Percentiles rank a stretch among this genome's conserved stretches.
These are phyloP conservation scores for Protonibea diacanthus DNA, from an alignment of 2,797 vertebrate genomes.

Conservation along the genomic window DNA sequence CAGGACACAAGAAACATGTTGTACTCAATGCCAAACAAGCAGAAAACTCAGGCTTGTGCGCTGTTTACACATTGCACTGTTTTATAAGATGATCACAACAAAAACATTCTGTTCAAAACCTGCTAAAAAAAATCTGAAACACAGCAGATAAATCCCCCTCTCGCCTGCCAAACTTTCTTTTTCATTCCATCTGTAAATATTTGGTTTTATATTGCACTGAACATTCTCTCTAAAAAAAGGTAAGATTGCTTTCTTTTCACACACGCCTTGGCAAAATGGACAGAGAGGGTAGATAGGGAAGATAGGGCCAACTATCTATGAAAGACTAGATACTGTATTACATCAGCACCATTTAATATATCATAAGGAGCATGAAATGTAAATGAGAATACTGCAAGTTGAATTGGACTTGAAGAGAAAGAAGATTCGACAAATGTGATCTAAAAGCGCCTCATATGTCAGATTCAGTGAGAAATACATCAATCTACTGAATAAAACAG, in stretches of 20 bases:
- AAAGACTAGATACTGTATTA: slow-evolving; percentile 8
- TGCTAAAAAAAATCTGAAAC: background rate
- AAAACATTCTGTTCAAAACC: background rate
- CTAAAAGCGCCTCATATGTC: background rate
- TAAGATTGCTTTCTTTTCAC: background rate
- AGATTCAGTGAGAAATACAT: background rate
- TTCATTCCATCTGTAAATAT: background rate
- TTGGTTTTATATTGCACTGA: background rate
- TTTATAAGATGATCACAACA: background rate
- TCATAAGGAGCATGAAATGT: slow-evolving; percentile 20
- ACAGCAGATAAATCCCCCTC: background rate
- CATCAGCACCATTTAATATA: slow-evolving; percentile 19
- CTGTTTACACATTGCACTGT: background rate
- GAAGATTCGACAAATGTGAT: background rate
- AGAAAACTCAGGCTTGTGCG: background rate
- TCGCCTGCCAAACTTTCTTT: slow-evolving; percentile 5
- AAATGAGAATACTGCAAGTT: slow-evolving; percentile 6
- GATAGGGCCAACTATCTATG: background rate
- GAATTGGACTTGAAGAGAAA: slow-evolving; percentile 11
- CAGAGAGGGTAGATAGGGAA: background rate
- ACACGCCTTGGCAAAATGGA: background rate
- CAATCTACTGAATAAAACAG: background rate
- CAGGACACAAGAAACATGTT: background rate
- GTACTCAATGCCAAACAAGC: background rate
- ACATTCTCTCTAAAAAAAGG: background rate